Conservation (phyloP, 2,888 invertebrate genomes). For the Myopa tessellatipennis region DNA sequence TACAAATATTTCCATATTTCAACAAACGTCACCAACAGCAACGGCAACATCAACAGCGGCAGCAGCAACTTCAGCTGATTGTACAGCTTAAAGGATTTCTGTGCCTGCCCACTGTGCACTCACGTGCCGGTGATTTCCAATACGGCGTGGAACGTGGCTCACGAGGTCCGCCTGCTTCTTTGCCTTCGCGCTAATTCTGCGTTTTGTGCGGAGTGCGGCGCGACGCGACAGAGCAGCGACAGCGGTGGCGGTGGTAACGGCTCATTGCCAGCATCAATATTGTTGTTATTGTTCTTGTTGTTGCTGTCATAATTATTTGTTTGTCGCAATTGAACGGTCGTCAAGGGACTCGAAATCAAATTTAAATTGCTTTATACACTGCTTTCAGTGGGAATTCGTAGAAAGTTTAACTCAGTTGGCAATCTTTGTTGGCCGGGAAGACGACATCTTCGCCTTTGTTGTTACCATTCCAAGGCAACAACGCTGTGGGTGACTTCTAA, state of each 20-base stretch:
- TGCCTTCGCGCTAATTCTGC: slow-evolving; percentile 12
- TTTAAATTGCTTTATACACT: slow-evolving; percentile 19
- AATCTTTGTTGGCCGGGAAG: background rate
- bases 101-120: background rate
- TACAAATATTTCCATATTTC: slow-evolving; percentile 29
- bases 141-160: background rate
- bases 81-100: slow-evolving; percentile 34
- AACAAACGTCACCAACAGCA: slow-evolving; percentile 18
- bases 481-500: background rate
- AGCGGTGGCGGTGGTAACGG: background rate
- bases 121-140: slow-evolving; percentile 26
- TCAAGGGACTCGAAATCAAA: slow-evolving; percentile 34
- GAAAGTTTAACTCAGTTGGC: background rate
- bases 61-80: slow-evolving; percentile 14
- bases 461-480: background rate
- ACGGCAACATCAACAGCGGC: background rate
- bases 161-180: background rate
- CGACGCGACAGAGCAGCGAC: background rate
- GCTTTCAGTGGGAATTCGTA: background rate
- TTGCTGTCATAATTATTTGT: slow-evolving; percentile 16
- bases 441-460: no score
- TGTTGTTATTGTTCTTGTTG: slow-evolving; percentile 5
- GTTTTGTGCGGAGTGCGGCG: background rate
- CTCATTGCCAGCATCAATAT: background rate
- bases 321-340: slow-evolving; percentile 30